Conservation (phyloP, 2,888 invertebrate species). For the Labia minor region DNA sequence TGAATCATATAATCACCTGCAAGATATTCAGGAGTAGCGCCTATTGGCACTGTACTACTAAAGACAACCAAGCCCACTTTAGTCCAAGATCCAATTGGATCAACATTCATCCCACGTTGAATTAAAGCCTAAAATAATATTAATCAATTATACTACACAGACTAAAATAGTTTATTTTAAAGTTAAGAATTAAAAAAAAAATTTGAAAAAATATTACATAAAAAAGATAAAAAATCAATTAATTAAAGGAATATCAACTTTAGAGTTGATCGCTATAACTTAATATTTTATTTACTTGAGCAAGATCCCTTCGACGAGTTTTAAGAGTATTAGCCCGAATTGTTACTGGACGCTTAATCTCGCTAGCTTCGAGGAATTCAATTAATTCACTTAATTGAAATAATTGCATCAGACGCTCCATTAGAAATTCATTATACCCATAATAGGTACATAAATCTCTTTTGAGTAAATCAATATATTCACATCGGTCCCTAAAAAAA, state of each 20-base stretch:
- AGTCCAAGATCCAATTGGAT: slow-evolving; percentile 97
- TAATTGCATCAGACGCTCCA: slow-evolving; percentile 82
- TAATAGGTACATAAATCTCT: slow-evolving; percentile 87
- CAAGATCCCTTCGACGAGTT: slow-evolving; percentile 80
- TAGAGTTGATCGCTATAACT: too few relatives aligned
- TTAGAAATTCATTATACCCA: slow-evolving; percentile 92
- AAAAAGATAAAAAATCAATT: too few relatives aligned
- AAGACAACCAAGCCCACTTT: slow-evolving; percentile 95
- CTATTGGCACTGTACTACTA: slow-evolving; percentile 90
- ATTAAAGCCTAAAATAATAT: slow-evolving; percentile 71
- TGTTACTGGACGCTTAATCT: slow-evolving; percentile 87
- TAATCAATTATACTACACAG: too few relatives aligned
- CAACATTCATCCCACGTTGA: slow-evolving; percentile 92
- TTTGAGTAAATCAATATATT: slow-evolving; percentile 68
- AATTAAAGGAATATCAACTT: too few relatives aligned
- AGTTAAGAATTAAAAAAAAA: too few relatives aligned
- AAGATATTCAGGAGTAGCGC: slow-evolving; percentile 97
- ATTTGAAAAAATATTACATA: slow-evolving; percentile 8
- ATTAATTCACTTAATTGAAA: slow-evolving; percentile 77
- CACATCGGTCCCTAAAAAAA: slow-evolving; percentile 54
- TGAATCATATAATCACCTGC: slow-evolving; percentile 91
- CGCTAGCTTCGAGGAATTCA: slow-evolving; percentile 93
- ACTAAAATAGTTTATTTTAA: slow-evolving; percentile 17
- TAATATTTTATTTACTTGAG: slow-evolving; percentile 51
- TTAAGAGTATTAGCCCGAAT: slow-evolving; percentile 93